Base-by-base conservation (phyloP, 2,113 vertebrate genomes). In the Oxyruncus cristatus region DNA sequence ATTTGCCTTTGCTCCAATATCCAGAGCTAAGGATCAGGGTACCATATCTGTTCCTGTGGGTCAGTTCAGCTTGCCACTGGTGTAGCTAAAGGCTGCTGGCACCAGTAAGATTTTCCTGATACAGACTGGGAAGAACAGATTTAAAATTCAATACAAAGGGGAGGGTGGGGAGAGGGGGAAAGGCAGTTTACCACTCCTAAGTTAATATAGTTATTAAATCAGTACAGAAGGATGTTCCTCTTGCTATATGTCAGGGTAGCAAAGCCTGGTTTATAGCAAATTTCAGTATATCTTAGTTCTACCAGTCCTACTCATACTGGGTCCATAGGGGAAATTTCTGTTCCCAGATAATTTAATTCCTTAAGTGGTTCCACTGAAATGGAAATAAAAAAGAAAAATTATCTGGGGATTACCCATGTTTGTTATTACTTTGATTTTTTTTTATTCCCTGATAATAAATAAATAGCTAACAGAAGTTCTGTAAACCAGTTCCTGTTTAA, bases 121-220 rank as follows among this genome's bases (percentile, higher is more conserved):
- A 90, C 46, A 95, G 72, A 84, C 10, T 72, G 73, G 68, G 62
- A 92, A 94, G 52, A 95, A 87, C 22, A 97, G 74, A 74, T 47
- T 52, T 72, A 58, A 50, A 68, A 74, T 72, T 22, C 13, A n/a
- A 87, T 53, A 55, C 35, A 55, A 58, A 78, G 30, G 33, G 17
- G 8, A 53, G 22, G 11, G 8, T 1, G 3, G 16, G 12, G n/a
- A 39, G 67, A 61, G 37, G 42, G 21, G 49, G 49, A n/a, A 44
- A 63, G 27, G 3, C 23, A 74, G 55, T 49, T 76, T 59, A 28
- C 35, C 58, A 27, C 27, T 85, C 79, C 52, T 82, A 72, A 44
- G 15, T 33, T 28, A 32, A 72, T 77, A 37, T 30, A 90, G 41
- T 46, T 82, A 20, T 67, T 79, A 87, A 86, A 61, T 46, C 26